Base-by-base conservation (phyloP, 2,888 invertebrate genomes). In the Folsomia manolachei region DNA sequence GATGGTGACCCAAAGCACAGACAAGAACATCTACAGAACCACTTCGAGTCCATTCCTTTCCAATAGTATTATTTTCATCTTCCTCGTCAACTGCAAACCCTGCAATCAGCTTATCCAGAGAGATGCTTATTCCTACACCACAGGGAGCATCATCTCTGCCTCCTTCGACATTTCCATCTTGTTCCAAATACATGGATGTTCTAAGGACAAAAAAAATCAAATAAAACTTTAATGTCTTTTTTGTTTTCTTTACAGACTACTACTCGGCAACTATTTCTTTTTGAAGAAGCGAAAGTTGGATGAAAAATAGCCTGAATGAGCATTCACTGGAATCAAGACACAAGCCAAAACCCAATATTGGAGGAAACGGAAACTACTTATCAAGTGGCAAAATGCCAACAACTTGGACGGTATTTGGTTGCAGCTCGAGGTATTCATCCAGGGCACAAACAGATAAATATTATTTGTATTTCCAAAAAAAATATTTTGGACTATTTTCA, bases 81-180 rank as follows among this genome's bases (percentile, higher is more conserved):
- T 71, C 70, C n/a, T 77, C 77, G 25, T 77, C 75, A 23, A 60
- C 69, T 7, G 80, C 77, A 56, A 71, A 65, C 7, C 72, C 79
- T 4, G 76, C 77, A 81, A 79, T 72, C 11, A 79, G 95, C 86
- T 81, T 89, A 81, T 96, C 95, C 73, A 95, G 83, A 0, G 91
- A 92, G 82, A 96, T 88, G 2, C 94, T 94, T 77, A 95, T 89
- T 0, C 96, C 95, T 0, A 91, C 92, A 0, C 92, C 93, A 39
- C 86, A 86, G 78, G 88, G 88, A 27, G 82, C 83, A 0, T 82
- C 80, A 65, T 84, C 84, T 27, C 74, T 75, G n/a, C n/a, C n/a
- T 18, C 78, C 69, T 14, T 25, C 51, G 7, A 2, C 25, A 19
- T 51, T 67, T 18, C 18, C 24, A 67, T 67, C 52, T 26, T 24